Base-by-base conservation (phyloP, 1,140 invertebrate species). In the Elysia chlorotica region DNA sequence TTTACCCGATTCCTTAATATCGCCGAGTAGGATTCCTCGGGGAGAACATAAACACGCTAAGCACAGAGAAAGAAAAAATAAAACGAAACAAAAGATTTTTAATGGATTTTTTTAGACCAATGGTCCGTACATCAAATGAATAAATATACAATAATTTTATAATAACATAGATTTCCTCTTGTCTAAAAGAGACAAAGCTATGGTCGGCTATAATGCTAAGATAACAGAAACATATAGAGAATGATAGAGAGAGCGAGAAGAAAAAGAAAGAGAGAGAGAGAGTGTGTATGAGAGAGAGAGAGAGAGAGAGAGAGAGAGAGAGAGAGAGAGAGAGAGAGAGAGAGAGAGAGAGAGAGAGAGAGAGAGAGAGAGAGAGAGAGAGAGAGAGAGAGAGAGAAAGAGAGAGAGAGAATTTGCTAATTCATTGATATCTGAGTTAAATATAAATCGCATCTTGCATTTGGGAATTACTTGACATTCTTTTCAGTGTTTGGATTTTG, bases 391-490 rank as follows among this genome's bases (percentile, higher is more conserved):
- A 2, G 5, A 28, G 30, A 19, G n/a, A 36, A 28, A 36, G 57
- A 61, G 31, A 3, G 31, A 73, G 56, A 66, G 37, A n/a, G 56
- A 63, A n/a, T n/a, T n/a, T n/a, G n/a, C n/a, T n/a, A n/a, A n/a
- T n/a, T n/a, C n/a, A n/a, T n/a, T n/a, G n/a, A n/a, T n/a, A n/a
- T n/a, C n/a, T n/a, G n/a, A n/a, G n/a, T n/a, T n/a, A n/a, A n/a
- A n/a, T n/a, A n/a, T n/a, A n/a, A n/a, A n/a, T n/a, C n/a, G n/a
- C n/a, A n/a, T n/a, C n/a, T n/a, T n/a, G n/a, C n/a, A n/a, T n/a
- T n/a, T n/a, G n/a, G n/a, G n/a, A n/a, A n/a, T n/a, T n/a, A n/a
- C n/a, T n/a, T n/a, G n/a, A n/a, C n/a, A n/a, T n/a, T n/a, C n/a
- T n/a, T n/a, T n/a, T n/a, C n/a, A n/a, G n/a, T n/a, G n/a, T n/a